A percentile compares a stretch with the other conserved stretches of the same genome.
phyloP scores from a whole-genome alignment of 2,888 invertebrate genomes.

The Eudasyphora cyanicolor region DNA sequence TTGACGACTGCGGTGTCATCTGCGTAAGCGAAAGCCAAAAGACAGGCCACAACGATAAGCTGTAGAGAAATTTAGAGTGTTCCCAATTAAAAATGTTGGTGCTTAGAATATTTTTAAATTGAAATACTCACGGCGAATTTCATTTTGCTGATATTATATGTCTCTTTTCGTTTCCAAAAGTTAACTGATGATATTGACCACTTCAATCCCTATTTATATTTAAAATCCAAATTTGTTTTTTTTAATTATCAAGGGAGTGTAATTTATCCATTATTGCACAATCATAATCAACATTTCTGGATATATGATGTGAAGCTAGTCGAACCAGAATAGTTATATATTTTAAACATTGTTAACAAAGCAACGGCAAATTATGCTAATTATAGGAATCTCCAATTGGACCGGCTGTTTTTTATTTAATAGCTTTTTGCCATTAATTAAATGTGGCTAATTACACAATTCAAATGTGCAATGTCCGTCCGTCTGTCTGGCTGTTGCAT shows the following conservation, averaged over 20 bases:
- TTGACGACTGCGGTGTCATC: conserved; percentile 71
- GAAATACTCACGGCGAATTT: neutral
- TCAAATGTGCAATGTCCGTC: no score
- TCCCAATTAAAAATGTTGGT: neutral
- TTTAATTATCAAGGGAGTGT: no score
- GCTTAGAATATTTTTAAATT: neutral
- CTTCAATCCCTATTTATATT: no score
- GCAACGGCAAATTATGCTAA: neutral
- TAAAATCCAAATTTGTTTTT: no score
- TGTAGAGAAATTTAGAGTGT: conserved; percentile 40
- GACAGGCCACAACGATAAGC: conserved; percentile 72
- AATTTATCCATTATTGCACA: no score
- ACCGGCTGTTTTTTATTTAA: no score
- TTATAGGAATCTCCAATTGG: neutral
- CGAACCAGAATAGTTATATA: neutral
- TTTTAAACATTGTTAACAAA: neutral
- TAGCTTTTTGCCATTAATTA: neutral
- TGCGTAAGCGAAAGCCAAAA: conserved; percentile 71
- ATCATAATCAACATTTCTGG: neutral
- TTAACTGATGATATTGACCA: neutral
- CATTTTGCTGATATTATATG: neutral
- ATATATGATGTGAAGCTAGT: neutral
- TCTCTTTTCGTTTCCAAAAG: neutral
- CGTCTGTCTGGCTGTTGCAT: no score
- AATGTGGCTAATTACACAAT: no score